Percentiles rank a stretch among this genome's conserved stretches.
phyloP scores from a whole-genome alignment of 2,113 vertebrate species.

The Otis tarda region DNA sequence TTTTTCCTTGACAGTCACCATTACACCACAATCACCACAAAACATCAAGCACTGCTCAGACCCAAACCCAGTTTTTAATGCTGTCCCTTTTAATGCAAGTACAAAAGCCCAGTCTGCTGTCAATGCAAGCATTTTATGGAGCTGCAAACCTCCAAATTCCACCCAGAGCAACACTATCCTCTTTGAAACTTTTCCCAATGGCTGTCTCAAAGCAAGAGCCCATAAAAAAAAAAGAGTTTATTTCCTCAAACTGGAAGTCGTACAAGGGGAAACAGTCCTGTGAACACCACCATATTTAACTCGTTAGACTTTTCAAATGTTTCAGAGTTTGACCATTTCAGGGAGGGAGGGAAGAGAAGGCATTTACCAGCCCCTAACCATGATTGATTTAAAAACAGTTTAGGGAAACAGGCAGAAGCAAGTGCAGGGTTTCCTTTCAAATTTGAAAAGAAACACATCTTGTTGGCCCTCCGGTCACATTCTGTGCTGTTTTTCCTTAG shows the following conservation, averaged over 20 bases:
- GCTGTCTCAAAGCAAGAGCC: background rate
- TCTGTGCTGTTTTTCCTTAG: slow-evolving; percentile 48
- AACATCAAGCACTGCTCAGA: background rate
- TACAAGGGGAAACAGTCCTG: background rate
- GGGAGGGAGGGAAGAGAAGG: background rate
- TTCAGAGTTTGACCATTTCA: slow-evolving; percentile 19
- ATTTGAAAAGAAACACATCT: slow-evolving; percentile 47
- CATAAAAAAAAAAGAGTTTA: background rate
- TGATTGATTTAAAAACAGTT: slow-evolving; percentile 48
- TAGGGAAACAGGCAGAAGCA: slow-evolving; percentile 32
- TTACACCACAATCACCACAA: background rate
- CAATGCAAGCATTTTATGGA: background rate
- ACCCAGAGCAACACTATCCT: background rate
- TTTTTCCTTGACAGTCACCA: background rate
- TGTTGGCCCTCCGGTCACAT: slow-evolving; percentile 42
- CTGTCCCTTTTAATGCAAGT: background rate
- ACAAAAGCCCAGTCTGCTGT: slow-evolving; percentile 1
- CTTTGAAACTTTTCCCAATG: background rate
- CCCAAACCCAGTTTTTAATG: slow-evolving; percentile 8
- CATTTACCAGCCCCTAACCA: background rate
- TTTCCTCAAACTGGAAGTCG: background rate
- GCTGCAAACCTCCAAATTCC: background rate
- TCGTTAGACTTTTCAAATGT: background rate
- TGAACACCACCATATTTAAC: slow-evolving; percentile 34
- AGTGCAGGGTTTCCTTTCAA: slow-evolving; percentile 43